These are phyloP conservation scores for Ctenochaetus hawaiiensis DNA, from an alignment of 2,797 vertebrate species.

Conservation along the genomic window DNA sequence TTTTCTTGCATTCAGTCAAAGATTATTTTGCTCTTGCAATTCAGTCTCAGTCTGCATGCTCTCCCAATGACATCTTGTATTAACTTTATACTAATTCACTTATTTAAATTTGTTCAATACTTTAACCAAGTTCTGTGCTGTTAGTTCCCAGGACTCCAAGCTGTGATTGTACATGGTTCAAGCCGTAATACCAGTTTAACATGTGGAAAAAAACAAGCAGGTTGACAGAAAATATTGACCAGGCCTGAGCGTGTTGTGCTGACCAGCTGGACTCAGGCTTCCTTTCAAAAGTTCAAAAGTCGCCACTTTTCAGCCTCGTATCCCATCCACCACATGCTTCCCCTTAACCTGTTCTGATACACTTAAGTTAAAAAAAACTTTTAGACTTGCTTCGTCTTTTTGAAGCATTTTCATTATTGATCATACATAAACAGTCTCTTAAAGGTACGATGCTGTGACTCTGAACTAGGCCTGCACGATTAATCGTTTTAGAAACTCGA, in stretches of 20 bases:
- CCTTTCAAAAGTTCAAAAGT: no score
- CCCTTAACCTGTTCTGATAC: neutral
- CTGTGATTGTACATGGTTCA: neutral
- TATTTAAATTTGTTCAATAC: neutral
- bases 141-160: neutral
- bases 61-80: neutral
- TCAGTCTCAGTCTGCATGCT: neutral
- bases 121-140: neutral
- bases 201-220: neutral
- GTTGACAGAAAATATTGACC: neutral
- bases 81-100: neutral
- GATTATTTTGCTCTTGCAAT: neutral
- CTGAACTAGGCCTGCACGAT: no score
- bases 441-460: neutral
- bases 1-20: neutral
- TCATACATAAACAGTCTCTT: neutral
- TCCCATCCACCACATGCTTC: constrained; percentile 2
- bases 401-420: neutral
- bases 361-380: neutral
- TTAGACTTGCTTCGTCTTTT: neutral
- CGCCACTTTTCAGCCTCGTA: neutral
- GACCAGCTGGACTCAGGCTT: constrained; percentile 26
- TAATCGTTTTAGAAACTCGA: no score
- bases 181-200: neutral
- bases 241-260: neutral